Base-by-base conservation (phyloP, 1,140 invertebrate species). In the Heterodera carotae region DNA sequence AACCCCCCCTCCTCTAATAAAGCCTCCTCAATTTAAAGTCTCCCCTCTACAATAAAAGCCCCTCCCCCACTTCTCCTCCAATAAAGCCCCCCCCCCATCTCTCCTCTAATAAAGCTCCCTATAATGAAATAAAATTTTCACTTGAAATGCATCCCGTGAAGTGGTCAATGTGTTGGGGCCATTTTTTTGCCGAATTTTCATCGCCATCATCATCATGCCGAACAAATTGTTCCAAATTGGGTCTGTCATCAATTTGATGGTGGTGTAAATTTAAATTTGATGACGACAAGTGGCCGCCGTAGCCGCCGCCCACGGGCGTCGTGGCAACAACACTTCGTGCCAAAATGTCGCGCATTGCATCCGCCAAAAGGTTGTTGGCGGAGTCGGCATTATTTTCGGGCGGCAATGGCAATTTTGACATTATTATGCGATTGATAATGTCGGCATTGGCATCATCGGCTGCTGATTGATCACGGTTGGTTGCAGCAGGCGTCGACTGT, bases 321-420 rank as follows among this genome's bases (percentile, higher is more conserved):
- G 36, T 4, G 4, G 10, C 36, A 6, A 10, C 36, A 10, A 53
- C 48, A 62, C 4, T 62, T 62, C 60, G 62, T 22, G 62, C 62
- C 62, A 66, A 66, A 25, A 66, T 66, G 25, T 66, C 22, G 62
- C 62, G 62, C 62, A 66, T 66, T 66, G 62, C 62, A 34, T 66
- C 62, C 27, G 62, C 62, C 33, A 53, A 53, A 53, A 53, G 39
- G 15, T 43, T 43, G n/a, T n/a, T 39, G 36, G 10, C 36, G 33
- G 62, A 66, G 33, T 66, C 62, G 7, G 62, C 22, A 66, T 10
- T 53, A 29, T 66, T n/a, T 66, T 27, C 27, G 3, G 62, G 62
- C 27, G 62, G n/a, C 62, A 29, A 15, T 12, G 27, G 1, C 29
- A 18, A 12, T 10, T 25, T 29, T 27, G n/a, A 22, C 5, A n/a